phyloP scores from a whole-genome alignment of 2,888 invertebrate genomes.

The Bugula neritina region DNA sequence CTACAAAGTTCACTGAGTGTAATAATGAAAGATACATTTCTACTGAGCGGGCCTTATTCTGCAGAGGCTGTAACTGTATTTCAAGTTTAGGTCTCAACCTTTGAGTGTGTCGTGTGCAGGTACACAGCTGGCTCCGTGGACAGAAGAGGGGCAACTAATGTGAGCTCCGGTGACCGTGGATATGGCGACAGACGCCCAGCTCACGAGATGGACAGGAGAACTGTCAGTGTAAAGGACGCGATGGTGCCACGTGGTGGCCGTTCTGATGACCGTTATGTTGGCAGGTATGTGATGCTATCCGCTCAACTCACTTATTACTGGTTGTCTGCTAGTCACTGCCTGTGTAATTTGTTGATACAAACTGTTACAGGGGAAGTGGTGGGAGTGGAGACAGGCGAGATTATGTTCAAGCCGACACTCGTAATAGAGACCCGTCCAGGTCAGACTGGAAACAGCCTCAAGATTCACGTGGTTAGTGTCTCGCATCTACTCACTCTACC shows the following conservation, averaged over 20 bases:
- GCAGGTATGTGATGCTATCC: neutral
- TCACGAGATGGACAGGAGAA: neutral
- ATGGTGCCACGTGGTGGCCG: neutral
- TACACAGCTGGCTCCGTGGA: neutral
- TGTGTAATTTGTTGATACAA: too few species aligned
- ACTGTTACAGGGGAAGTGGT: neutral
- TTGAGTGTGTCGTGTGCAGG: neutral
- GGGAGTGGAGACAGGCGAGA: slow-evolving; percentile 16
- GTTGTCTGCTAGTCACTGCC: too few species aligned
- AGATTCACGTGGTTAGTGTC: neutral
- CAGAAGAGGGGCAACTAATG: neutral
- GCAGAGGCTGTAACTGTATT: neutral
- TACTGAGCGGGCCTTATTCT: slow-evolving; percentile 10
- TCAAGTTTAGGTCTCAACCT: too few species aligned
- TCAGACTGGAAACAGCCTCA: neutral
- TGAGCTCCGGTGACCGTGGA: neutral
- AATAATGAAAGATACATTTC: neutral
- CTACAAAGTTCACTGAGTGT: slow-evolving; percentile 24
- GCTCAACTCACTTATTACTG: neutral
- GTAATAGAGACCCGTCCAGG: neutral
- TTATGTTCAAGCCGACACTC: neutral
- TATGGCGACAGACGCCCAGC: neutral
- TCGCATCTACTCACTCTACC: too few species aligned
- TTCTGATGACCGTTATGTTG: slow-evolving; percentile 7
- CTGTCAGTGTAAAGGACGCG: neutral